Conservation (phyloP, 2,797 vertebrate species). For the Cossypha polioptera region DNA sequence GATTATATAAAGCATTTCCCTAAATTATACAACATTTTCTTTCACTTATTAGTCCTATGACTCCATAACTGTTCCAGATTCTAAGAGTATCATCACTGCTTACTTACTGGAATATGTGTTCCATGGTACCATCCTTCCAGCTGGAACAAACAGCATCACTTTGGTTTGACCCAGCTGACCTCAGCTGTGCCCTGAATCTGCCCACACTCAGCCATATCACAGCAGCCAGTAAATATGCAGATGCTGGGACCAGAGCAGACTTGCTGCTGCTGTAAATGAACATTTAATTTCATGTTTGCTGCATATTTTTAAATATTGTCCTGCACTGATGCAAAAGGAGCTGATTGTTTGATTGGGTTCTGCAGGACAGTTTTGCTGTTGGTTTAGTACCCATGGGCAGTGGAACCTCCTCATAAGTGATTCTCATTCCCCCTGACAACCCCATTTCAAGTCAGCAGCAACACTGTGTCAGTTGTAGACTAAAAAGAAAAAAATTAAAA, state of each 20-base stretch:
- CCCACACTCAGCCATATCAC: neutral
- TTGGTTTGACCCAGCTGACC: neutral
- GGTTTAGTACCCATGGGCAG: neutral
- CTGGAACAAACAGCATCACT: neutral
- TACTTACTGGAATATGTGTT: neutral
- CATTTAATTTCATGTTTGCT: neutral
- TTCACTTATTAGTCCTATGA: constrained; percentile 28
- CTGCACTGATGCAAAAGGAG: neutral
- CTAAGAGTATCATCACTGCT: neutral
- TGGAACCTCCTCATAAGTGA: neutral
- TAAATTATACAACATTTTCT: constrained; percentile 6
- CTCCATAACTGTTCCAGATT: neutral
- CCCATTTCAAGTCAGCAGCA: neutral
- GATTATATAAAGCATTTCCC: constrained; percentile 16
- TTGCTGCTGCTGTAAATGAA: neutral
- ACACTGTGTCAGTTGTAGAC: neutral
- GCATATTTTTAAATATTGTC: neutral
- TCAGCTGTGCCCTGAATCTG: neutral
- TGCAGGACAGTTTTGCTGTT: neutral
- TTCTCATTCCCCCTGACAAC: neutral
- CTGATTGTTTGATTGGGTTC: neutral
- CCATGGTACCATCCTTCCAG: neutral
- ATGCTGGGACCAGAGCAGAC: neutral
- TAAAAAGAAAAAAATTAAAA: neutral
- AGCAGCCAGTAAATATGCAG: neutral